Conservation (phyloP, 1,140 invertebrate genomes). For the Halictus rubicundus region DNA sequence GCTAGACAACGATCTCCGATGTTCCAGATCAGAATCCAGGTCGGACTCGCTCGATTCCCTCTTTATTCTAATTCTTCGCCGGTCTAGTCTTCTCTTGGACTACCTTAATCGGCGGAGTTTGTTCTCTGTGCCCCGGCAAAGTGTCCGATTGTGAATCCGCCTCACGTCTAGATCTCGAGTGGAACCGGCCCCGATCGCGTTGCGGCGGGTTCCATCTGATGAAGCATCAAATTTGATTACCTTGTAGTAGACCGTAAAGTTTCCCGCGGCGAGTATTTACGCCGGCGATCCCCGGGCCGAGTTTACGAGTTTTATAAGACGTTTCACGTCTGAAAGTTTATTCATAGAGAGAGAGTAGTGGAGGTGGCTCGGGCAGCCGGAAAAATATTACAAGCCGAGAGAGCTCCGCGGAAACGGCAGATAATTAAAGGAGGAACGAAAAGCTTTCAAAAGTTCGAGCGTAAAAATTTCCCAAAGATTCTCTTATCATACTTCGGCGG, state of each 20-base stretch:
- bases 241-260: not conserved
- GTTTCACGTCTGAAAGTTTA: not conserved
- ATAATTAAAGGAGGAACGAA: not conserved
- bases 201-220: not conserved
- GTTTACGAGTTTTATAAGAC: not conserved
- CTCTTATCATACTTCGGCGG: not conserved
- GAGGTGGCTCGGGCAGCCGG: not conserved
- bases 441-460: not conserved
- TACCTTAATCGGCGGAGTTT: too few species aligned
- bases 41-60: too few species aligned
- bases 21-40: too few species aligned
- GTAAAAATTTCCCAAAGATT: not conserved
- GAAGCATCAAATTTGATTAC: not conserved
- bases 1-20: too few species aligned
- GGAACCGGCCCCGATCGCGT: too few species aligned
- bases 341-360: not conserved
- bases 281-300: not conserved
- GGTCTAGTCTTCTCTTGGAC: too few species aligned
- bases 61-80: too few species aligned
- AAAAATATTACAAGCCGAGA: not conserved
- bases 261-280: not conserved
- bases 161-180: too few species aligned
- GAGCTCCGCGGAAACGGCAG: not conserved
- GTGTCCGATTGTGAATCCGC: too few species aligned
- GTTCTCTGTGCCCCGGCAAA: too few species aligned